These are phyloP conservation scores for Botia kubotai DNA, from an alignment of 2,797 vertebrate species.

Conservation along the genomic window DNA sequence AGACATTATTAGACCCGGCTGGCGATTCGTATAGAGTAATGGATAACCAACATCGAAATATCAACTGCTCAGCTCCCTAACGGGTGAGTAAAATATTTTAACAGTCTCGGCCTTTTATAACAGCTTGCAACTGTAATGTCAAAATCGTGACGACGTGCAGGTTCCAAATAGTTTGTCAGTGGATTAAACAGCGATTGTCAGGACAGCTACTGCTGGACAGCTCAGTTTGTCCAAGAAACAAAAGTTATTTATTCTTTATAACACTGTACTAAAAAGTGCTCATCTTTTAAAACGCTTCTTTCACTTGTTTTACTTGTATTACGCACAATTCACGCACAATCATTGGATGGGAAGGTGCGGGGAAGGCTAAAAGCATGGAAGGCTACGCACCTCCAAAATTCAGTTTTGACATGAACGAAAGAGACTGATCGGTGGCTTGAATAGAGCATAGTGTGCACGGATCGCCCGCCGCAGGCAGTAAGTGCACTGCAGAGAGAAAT, in stretches of 20 bases:
- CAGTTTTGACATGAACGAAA: conserved; percentile 48
- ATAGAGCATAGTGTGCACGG: conserved; percentile 20
- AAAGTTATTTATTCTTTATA: conserved; percentile 23
- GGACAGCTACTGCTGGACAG: not conserved
- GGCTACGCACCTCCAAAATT: not conserved
- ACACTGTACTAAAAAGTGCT: not conserved
- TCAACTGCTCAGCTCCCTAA: conserved; percentile 63
- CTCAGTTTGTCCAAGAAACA: not conserved
- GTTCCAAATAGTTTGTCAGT: not conserved
- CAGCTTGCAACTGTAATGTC: not conserved
- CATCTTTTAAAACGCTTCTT: not conserved
- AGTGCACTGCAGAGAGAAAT: conserved; percentile 67
- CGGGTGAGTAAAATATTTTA: conserved; percentile 69
- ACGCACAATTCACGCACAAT: too few relatives aligned
- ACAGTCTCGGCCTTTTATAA: not conserved
- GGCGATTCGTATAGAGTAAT: conserved; percentile 63
- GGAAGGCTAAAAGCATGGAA: not conserved
- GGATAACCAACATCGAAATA: conserved; percentile 62
- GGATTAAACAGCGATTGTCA: not conserved
- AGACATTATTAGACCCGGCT: conserved; percentile 40
- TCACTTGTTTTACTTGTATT: not conserved
- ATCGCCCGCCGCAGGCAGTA: conserved; percentile 68
- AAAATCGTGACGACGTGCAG: not conserved
- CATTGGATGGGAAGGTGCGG: not conserved
- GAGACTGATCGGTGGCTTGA: conserved; percentile 44